A percentile compares a stretch with the other conserved stretches of the same genome.
Conservation (phyloP, 2,113 vertebrate genomes). For the Myrmophylax atrothorax region DNA sequence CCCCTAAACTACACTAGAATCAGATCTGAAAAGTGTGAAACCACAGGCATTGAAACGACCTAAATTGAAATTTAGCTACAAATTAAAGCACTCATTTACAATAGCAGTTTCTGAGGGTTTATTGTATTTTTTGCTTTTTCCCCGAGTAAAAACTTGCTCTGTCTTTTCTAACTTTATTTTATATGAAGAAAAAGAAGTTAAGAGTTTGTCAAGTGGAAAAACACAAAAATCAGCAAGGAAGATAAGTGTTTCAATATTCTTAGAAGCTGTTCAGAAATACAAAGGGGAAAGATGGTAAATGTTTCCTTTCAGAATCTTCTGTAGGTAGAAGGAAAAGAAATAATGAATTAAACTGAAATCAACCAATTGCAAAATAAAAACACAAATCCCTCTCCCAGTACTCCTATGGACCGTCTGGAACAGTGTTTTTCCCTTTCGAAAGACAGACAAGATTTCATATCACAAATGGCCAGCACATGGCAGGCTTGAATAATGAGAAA, state of each 20-base stretch:
- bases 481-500: conserved; percentile 59
- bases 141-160: not conserved
- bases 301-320: not conserved
- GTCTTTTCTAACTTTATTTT: not conserved
- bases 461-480: conserved; percentile 57
- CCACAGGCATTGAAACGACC: not conserved
- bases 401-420: not conserved
- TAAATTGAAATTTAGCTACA: not conserved
- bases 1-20: not conserved
- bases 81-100: not conserved
- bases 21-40: not conserved
- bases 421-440: not conserved
- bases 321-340: conserved; percentile 1
- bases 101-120: not conserved
- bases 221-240: not conserved
- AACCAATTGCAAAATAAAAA: conserved; percentile 3
- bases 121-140: not conserved
- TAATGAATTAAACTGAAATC: not conserved
- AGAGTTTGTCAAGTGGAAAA: not conserved
- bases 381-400: not conserved
- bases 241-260: not conserved
- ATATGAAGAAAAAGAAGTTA: not conserved
- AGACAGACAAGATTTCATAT: conserved; percentile 31
- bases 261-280: not conserved
- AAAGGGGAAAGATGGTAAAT: not conserved